Conservation (phyloP, 2,888 invertebrate genomes). For the Chydorus sphaericus region DNA sequence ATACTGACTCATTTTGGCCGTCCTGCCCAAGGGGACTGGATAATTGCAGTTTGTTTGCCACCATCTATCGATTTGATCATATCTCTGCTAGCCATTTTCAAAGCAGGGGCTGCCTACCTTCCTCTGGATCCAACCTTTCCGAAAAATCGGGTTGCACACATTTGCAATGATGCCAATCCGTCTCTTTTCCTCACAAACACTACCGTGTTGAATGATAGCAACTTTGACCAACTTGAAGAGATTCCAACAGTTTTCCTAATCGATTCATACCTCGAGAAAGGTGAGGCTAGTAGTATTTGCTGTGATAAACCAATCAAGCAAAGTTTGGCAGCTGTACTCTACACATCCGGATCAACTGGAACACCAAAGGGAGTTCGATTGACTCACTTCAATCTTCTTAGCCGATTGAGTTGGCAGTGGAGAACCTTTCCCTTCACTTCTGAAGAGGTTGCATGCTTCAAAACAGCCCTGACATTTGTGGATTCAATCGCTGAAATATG, state of each 20-base stretch:
- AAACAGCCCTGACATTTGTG: conserved; percentile 80
- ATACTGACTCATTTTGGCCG: too few relatives aligned
- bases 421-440: conserved; percentile 55
- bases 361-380: conserved; percentile 76
- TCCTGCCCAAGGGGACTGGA: conserved; percentile 54
- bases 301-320: neutral
- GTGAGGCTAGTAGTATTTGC: neutral
- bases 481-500: conserved; percentile 80
- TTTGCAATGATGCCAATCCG: conserved; percentile 57
- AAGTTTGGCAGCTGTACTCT: conserved; percentile 56
- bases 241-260: too few relatives aligned
- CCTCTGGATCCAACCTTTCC: conserved; percentile 64
- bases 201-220: neutral
- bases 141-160: conserved; percentile 53
- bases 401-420: conserved; percentile 81
- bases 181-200: conserved; percentile 44
- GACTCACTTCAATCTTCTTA: conserved; percentile 57
- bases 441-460: conserved; percentile 63
- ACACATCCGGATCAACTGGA: conserved; percentile 81
- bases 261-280: neutral
- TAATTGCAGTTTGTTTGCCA: conserved; percentile 63
- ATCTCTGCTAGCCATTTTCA: conserved; percentile 56
- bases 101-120: conserved; percentile 68
- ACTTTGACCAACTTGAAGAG: neutral
- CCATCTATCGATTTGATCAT: conserved; percentile 54